Evolutionary conservation across 2,888 invertebrate genomes (phyloP).

Genomic region (Cryptocephalus primarius): DNA sequence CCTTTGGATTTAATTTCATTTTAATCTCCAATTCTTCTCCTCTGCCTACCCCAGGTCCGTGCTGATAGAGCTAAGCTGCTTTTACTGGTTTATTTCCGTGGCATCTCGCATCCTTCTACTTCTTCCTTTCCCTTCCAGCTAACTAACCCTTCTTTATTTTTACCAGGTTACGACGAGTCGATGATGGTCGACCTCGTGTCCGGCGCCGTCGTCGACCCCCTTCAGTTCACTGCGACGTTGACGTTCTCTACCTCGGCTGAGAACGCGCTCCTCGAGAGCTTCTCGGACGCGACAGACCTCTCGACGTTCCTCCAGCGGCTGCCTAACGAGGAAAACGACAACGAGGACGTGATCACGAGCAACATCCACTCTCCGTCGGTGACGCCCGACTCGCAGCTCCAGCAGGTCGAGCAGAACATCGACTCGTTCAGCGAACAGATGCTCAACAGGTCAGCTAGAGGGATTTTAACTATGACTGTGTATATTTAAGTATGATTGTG

Average conservation of each 20-base stretch:
- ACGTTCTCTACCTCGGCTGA: slow-evolving; percentile 71
- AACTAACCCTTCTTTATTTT: neutral
- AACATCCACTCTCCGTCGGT: slow-evolving; percentile 65
- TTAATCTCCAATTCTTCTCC: too few relatives aligned
- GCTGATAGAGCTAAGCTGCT: too few relatives aligned
- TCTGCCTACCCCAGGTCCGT: too few relatives aligned
- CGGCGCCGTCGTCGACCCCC: slow-evolving; percentile 67
- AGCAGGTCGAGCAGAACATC: slow-evolving; percentile 44
- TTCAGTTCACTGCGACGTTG: slow-evolving; percentile 72
- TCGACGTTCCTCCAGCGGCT: slow-evolving; percentile 62
- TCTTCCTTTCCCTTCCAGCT: too few relatives aligned
- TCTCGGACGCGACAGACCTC: slow-evolving; percentile 71
- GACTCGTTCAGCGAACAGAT: slow-evolving; percentile 70
- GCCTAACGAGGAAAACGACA: slow-evolving; percentile 46
- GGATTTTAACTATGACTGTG: neutral
- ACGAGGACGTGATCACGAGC: slow-evolving; percentile 49
- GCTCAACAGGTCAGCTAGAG: slow-evolving; percentile 30
- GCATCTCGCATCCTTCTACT: too few relatives aligned
- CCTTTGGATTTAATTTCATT: too few relatives aligned
- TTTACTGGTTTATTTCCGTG: too few relatives aligned
- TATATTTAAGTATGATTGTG: too few relatives aligned
- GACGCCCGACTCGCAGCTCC: slow-evolving; percentile 50
- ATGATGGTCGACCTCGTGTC: slow-evolving; percentile 76
- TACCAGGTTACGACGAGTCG: slow-evolving; percentile 46
- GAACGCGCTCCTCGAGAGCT: slow-evolving; percentile 62